Percentiles rank a stretch among this genome's conserved stretches.
phyloP scores from a whole-genome alignment of 2,888 invertebrate species.

The Oscheius sp. region DNA sequence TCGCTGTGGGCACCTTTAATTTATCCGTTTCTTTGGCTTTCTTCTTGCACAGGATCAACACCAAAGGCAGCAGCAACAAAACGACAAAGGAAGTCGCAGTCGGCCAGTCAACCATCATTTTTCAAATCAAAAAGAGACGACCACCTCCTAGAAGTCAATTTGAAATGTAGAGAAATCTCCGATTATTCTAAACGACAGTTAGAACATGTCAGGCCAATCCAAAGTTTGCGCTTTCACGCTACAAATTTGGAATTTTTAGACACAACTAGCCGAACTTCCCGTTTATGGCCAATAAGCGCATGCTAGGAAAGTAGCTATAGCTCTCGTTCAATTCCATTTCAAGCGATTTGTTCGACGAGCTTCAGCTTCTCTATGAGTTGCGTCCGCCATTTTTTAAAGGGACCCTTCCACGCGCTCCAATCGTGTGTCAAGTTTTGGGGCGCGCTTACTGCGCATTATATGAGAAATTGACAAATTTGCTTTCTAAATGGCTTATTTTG shows the following conservation, averaged over 20 bases:
- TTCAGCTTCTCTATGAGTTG: background rate
- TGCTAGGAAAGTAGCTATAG: conserved; percentile 3
- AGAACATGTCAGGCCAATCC: too few species aligned
- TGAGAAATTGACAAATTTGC: too few species aligned
- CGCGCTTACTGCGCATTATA: too few species aligned
- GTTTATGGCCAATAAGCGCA: background rate
- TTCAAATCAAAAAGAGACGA: background rate
- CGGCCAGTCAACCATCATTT: too few species aligned
- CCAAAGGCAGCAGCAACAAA: background rate
- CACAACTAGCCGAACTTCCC: background rate
- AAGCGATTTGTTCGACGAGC: conserved; percentile 19
- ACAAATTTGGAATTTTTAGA: too few species aligned
- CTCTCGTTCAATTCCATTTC: conserved; percentile 3
- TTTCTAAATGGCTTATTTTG: too few species aligned
- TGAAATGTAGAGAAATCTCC: too few species aligned
- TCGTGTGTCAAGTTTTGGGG: too few species aligned
- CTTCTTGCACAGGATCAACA: background rate
- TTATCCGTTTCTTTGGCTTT: background rate
- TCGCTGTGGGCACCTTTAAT: background rate
- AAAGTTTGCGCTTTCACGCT: too few species aligned
- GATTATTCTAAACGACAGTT: too few species aligned
- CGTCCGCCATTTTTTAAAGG: background rate
- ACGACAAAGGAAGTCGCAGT: background rate
- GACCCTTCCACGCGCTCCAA: too few species aligned
- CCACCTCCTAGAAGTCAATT: too few species aligned